phyloP scores from a whole-genome alignment of 2,888 invertebrate species.

The Acronicta alni region DNA sequence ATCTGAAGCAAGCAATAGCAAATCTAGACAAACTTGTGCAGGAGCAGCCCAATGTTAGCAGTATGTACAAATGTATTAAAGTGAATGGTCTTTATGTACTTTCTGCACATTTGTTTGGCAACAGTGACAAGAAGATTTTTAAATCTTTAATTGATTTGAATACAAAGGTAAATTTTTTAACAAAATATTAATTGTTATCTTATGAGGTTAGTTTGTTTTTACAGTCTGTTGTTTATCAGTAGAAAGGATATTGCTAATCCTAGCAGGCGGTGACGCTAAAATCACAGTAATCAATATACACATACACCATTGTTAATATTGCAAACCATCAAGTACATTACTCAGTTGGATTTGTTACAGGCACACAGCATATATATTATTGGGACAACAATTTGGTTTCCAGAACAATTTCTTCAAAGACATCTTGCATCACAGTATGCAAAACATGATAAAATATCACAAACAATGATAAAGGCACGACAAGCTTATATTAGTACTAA shows the following conservation, averaged over 20 bases:
- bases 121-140: conserved; percentile 93
- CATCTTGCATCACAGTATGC: conserved; percentile 90
- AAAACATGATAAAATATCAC: conserved; percentile 82
- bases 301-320: no score
- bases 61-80: conserved; percentile 90
- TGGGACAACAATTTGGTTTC: conserved; percentile 95
- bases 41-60: conserved; percentile 86
- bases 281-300: no score
- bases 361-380: conserved; percentile 94
- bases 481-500: conserved; percentile 89
- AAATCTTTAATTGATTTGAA: conserved; percentile 93
- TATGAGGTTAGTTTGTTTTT: no score
- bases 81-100: conserved; percentile 92
- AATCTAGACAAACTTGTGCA: conserved; percentile 90
- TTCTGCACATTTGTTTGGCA: conserved; percentile 92
- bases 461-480: conserved; percentile 84
- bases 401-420: conserved; percentile 93
- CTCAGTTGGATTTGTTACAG: conserved; percentile 75
- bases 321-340: background rate
- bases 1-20: conserved; percentile 90
- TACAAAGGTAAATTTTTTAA: conserved; percentile 90
- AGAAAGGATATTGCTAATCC: no score
- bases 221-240: no score
- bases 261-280: no score
- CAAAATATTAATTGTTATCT: background rate